These are phyloP conservation scores for Streblospio benedicti DNA, from an alignment of 1,140 invertebrate genomes.

Conservation along the genomic window DNA sequence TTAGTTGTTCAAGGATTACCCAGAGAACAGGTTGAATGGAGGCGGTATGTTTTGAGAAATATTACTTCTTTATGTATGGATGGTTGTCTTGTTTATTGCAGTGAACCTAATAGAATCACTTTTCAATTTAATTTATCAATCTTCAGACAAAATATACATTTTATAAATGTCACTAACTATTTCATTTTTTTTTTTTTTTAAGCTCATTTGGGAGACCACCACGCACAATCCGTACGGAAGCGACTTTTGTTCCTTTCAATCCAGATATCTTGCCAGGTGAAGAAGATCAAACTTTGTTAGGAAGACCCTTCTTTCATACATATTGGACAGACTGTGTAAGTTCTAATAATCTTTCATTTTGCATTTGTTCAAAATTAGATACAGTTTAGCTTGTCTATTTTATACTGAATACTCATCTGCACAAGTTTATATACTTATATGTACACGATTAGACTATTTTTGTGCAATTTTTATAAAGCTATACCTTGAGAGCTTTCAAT, in stretches of 20 bases:
- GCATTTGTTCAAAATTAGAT: too few relatives aligned
- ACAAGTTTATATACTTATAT: too few relatives aligned
- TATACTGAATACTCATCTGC: too few relatives aligned
- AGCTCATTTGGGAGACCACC: slow-evolving; percentile 51
- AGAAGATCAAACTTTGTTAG: slow-evolving; percentile 61
- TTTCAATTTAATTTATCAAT: not conserved
- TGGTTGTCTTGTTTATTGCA: not conserved
- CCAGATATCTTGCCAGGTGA: slow-evolving; percentile 58
- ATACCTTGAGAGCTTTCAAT: too few relatives aligned
- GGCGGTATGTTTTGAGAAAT: slow-evolving; percentile 54
- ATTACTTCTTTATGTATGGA: not conserved
- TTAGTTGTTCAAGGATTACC: slow-evolving; percentile 69
- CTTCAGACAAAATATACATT: not conserved
- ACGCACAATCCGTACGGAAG: slow-evolving; percentile 62
- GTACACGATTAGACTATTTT: not conserved
- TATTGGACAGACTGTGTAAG: slow-evolving; percentile 81
- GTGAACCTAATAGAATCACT: not conserved
- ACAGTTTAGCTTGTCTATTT: too few relatives aligned
- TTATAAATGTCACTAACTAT: not conserved
- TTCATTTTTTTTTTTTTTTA: not conserved
- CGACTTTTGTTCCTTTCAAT: slow-evolving; percentile 71
- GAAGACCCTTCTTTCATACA: slow-evolving; percentile 80
- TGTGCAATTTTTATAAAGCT: too few relatives aligned
- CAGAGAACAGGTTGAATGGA: slow-evolving; percentile 79
- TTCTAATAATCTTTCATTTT: too few relatives aligned